Evolutionary conservation across 2,888 invertebrate genomes (phyloP), one percentile per base, ranked within the genome.

Genomic region (Lissocephala sabroskyi): DNA sequence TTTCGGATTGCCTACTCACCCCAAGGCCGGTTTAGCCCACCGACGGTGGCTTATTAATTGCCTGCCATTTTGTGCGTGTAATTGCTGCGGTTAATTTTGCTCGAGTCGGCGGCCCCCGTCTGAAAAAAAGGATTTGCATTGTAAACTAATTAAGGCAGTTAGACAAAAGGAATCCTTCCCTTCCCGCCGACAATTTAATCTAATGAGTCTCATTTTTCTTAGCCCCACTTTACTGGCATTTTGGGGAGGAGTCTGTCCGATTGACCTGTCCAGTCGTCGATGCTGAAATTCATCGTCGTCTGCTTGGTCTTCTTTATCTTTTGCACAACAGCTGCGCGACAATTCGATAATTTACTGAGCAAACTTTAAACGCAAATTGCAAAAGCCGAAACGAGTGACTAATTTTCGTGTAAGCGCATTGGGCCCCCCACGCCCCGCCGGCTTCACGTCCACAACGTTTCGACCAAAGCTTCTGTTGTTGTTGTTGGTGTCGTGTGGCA

Each of bases 341-440:
- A 56, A 68, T 32, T 68, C 67, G 71, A 73, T 65, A 65, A 68
- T 73, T 76, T 67, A 42, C 7, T 28, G 29, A 37, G n/a, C 29
- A 41, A 29, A 41, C 54, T 42, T 45, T 35, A n/a, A 37, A 44
- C 41, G 49, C 23, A 59, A 70, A 71, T 55, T 55, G 57, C 52
- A 58, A 54, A 52, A 28, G 49, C 40, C 51, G 47, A 44, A 43
- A 51, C 40, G 29, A 26, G 33, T 47, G 61, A 32, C 47, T 52
- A 59, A 59, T 61, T 59, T 56, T 47, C 33, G 41, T 45, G 32
- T 39, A 46, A 41, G 35, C 46, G 18, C 37, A 26, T 7, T 26
- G 13, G n/a, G n/a, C n/a, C n/a, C n/a, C n/a, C n/a, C n/a, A n/a
- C n/a, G n/a, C n/a, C n/a, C n/a, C n/a, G n/a, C n/a, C n/a, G n/a